Base-by-base conservation (phyloP, 2,113 vertebrate genomes). In the Apeltes quadracus region DNA sequence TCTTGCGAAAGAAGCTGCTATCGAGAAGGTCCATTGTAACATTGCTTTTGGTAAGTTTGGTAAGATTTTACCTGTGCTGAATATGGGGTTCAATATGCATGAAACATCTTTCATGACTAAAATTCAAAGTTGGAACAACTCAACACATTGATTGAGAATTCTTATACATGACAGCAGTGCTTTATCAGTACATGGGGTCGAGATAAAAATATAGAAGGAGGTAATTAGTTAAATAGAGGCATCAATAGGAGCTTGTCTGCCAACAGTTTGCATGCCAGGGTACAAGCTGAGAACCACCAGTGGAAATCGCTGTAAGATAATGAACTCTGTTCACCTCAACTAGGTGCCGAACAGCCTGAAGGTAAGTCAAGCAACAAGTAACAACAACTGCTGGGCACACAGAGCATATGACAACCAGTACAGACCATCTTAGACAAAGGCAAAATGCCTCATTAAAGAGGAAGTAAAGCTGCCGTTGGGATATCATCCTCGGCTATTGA, bases 291-390 rank as follows among this genome's bases (percentile, higher is more conserved):
- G 76, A 86, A 72, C 69, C 79, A 75, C 83, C 63, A 55, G 73
- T 74, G 79, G 78, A 89, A 88, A 90, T 83, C 81, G 82, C 76
- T 85, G 73, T 89, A 84, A 86, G 87, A 90, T 91, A 89, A 90
- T 88, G 88, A 90, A 86, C 85, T 82, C 46, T 63, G 78, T 71
- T 89, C 86, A 85, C 87, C 78, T 85, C 84, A 68, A 41, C 57
- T 75, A 82, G 78, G 77, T 86, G 82, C 84, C 76, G 90, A 90
- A 90, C 79, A 83, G 87, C 88, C 89, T 25, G 51, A 81, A 90
- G 90, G 78, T 82, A 34, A 34, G 32, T 85, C 69, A 77, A 74
- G 84, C 85, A 87, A 86, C 84, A 88, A 87, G 84, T 85, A 90
- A 84, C 82, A 88, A 84, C 87, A 89, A 84, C 86, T 85, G 80